Conservation (phyloP, 2,797 vertebrate genomes). For the Scomberomorus guttatus region DNA sequence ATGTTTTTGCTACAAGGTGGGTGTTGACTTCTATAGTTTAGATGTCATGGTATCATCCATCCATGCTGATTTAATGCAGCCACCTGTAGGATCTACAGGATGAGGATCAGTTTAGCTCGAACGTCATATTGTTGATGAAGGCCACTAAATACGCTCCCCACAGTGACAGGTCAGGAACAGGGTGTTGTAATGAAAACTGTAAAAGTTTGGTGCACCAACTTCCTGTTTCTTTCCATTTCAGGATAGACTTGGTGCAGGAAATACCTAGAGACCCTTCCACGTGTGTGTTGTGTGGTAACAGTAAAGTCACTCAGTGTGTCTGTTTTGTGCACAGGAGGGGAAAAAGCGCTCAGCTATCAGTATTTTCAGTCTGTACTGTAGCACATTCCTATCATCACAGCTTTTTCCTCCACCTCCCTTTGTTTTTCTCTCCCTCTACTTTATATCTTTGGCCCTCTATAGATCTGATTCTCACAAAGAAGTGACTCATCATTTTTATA, state of each 20-base stretch:
- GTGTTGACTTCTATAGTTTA: neutral
- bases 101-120: conserved; percentile 39
- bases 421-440: conserved; percentile 41
- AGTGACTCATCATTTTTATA: conserved; percentile 41
- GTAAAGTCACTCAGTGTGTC: neutral
- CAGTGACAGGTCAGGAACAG: conserved; percentile 37
- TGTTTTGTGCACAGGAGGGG: neutral
- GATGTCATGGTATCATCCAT: neutral
- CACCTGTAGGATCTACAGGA: conserved; percentile 9
- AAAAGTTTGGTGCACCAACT: conserved; percentile 36
- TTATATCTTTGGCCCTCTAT: neutral
- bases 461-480: conserved; percentile 16
- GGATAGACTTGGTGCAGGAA: conserved; percentile 6
- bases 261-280: neutral
- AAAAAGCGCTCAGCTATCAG: conserved; percentile 13
- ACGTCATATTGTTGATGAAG: conserved; percentile 5
- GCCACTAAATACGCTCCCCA: conserved; percentile 6
- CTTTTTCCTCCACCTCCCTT: conserved; percentile 25
- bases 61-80: conserved; percentile 1
- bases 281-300: neutral
- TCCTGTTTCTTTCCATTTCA: conserved; percentile 67
- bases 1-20: neutral
- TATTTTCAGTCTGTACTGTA: conserved; percentile 24
- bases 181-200: conserved; percentile 51
- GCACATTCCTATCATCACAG: conserved; percentile 42